Percentiles rank a stretch among this genome's conserved stretches.
Evolutionary conservation across 2,113 vertebrate species (phyloP).

Genomic region (Barnardius zonarius): DNA sequence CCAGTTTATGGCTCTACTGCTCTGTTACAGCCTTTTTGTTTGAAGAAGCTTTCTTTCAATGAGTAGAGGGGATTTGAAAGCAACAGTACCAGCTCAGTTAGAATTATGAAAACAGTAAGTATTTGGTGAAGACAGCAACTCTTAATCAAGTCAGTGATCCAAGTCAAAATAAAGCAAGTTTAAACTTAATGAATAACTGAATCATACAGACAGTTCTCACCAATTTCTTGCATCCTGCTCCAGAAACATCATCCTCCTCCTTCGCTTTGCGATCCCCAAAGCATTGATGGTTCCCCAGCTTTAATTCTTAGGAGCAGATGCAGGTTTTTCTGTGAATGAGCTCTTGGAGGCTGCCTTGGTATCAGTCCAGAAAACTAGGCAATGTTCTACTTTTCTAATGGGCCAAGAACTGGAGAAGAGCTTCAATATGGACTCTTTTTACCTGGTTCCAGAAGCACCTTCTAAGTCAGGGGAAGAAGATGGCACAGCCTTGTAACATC

Average conservation of each 20-base stretch:
- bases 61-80: not conserved
- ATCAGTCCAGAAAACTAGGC: not conserved
- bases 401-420: not conserved
- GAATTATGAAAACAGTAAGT: not conserved
- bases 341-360: not conserved
- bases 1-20: not conserved
- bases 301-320: not conserved
- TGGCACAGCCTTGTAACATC: not conserved
- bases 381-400: rapidly evolving
- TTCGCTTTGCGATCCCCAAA: not conserved
- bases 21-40: not conserved
- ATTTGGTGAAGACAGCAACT: not conserved
- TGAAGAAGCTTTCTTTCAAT: not conserved
- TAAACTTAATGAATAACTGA: not conserved
- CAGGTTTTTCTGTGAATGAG: not conserved
- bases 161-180: not conserved
- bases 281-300: not conserved
- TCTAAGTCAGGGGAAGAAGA: not conserved
- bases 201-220: not conserved
- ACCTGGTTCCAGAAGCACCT: not conserved
- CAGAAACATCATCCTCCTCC: not conserved
- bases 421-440: not conserved
- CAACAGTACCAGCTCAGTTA: not conserved
- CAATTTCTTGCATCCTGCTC: not conserved
- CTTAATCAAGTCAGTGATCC: not conserved